Evolutionary conservation across 2,888 invertebrate species (phyloP), one percentile per base, ranked within the genome.

Genomic region (Pyrocoelia pectoralis): DNA sequence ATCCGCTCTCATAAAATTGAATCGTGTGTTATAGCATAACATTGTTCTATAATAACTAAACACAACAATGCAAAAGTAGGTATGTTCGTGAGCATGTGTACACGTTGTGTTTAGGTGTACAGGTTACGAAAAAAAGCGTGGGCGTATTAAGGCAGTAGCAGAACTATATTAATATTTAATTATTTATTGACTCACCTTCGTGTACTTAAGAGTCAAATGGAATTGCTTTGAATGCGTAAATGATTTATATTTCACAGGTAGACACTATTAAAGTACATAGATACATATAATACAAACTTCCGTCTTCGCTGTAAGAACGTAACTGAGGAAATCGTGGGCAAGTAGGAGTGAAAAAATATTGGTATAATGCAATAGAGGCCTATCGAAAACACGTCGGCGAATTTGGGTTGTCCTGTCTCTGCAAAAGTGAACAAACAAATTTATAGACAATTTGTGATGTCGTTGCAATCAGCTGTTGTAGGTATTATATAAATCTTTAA

Each of bases 401-500:
- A 56, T 56, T 51, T 56, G 18, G 48, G 46, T 61, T 56, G 43
- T 52, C 55, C 43, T 51, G 43, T 9, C 24, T 43, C 40, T 29
- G 19, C 18, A 57, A 53, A 56, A 19, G 53, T 62, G 58, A 63
- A 63, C 51, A 63, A 63, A 55, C 49, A 61, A 19, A 3, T 43
- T 13, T 14, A 10, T 9, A 60, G 54, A 60, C 54, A 54, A 55
- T 46, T 43, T 17, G 24, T 53, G 49, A 10, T 54, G 54, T 55
- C 40, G 41, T 48, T 58, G 40, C 41, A 43, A 43, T 60, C 64
- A 60, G 59, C 64, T 60, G 64, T 53, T 28, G 58, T n/a, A n/a
- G n/a, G n/a, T 49, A 55, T 53, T 61, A 53, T 61, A 46, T 24
- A 52, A 57, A 61, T 53, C 48, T 46, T 49, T 58, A 51, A 61